Evolutionary conservation across 2,888 invertebrate genomes (phyloP).

Genomic region (Coenonympha arcania): DNA sequence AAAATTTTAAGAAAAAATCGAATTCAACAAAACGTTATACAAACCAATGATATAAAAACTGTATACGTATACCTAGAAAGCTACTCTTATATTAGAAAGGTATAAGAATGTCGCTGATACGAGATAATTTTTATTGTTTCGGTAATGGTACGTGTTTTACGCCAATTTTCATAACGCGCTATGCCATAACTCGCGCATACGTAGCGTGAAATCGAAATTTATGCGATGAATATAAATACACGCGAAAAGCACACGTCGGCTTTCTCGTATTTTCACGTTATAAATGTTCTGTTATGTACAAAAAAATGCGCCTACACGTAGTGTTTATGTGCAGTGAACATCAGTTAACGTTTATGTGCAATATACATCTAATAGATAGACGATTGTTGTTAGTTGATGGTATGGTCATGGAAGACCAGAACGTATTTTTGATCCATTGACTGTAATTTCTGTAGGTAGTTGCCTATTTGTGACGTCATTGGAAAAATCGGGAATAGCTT

Average conservation of each 20-base stretch:
- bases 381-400: no score
- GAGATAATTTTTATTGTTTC: constrained; percentile 25
- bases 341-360: not conserved
- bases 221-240: constrained; percentile 28
- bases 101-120: not conserved
- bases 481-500: no score
- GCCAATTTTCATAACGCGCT: constrained; percentile 27
- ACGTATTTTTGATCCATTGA: no score
- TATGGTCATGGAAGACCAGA: no score
- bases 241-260: constrained; percentile 27
- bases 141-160: constrained; percentile 27
- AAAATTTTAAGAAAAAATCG: no score
- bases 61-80: not conserved
- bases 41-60: no score
- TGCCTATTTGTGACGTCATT: no score
- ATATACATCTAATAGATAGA: not conserved
- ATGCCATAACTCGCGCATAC: constrained; percentile 28
- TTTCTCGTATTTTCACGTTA: constrained; percentile 27
- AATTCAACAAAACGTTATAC: no score
- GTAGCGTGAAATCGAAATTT: constrained; percentile 29
- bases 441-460: no score
- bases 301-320: constrained; percentile 5
- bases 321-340: not conserved
- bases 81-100: not conserved
- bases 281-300: constrained; percentile 32